Base-by-base conservation (phyloP, 1,140 invertebrate genomes). In the Zaprionus taronus region DNA sequence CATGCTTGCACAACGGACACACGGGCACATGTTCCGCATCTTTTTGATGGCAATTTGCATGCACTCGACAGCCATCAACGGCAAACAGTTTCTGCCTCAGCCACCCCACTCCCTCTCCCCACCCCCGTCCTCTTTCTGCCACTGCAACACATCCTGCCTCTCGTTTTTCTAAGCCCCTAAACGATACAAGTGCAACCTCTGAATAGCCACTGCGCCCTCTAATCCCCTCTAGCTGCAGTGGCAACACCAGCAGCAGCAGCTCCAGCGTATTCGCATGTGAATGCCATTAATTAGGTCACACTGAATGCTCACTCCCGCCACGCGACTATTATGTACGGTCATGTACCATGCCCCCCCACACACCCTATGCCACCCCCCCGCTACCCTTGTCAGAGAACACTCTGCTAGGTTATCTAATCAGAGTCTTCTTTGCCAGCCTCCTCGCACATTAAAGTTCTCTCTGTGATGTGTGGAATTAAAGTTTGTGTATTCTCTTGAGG, bases 41-140 rank as follows among this genome's bases (percentile, higher is more conserved):
- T 89, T 83, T 84, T 90, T 75, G 85, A 81, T 84, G 79, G 84
- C 85, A 89, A 89, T 89, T 89, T 89, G 81, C 84, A 89, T 89
- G 84, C 85, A 89, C 84, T 90, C 84, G 85, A 77, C 84, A 89
- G 69, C 85, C 84, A 90, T 90, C 84, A 89, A 89, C 84, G 79
- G 85, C 84, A 90, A 89, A 89, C 87, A 89, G 84, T 82, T 47
- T 47, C 41, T 87, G 78, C 84, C 83, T 62, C 26, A 38, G 38
- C 24, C 51, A 26, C 11, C 57, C 5, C n/a, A n/a, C n/a, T n/a
- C n/a, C n/a, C n/a, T n/a, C n/a, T n/a, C 44, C 67, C 22, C 14
- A 0, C 12, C 12, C 15, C 31, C 17, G n/a, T n/a, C 5, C 17
- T 34, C 11, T 11, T 5, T 4, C 22, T 24, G 5, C 14, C 38